Percentiles rank a stretch among this genome's conserved stretches.
Conservation (phyloP, 1,140 invertebrate species). For the Hyphantria cunea region DNA sequence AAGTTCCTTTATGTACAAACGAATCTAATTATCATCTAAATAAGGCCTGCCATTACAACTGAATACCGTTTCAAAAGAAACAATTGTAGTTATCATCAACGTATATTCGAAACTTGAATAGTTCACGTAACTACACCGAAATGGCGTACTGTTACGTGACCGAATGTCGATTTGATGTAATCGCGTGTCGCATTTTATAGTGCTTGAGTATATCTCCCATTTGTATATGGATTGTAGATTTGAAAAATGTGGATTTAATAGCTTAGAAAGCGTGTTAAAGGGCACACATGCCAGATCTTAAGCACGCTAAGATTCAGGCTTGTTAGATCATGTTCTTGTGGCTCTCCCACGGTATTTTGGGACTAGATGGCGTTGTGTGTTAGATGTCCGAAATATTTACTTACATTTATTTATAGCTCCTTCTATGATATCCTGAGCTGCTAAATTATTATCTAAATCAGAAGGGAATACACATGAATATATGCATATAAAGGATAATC, state of each 20-base stretch:
- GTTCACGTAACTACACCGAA: neutral
- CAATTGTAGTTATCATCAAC: neutral
- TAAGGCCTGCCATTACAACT: neutral
- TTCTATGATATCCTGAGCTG: too few species aligned
- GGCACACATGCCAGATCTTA: neutral
- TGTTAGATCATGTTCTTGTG: too few species aligned
- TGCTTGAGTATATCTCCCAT: neutral
- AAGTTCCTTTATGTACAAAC: neutral
- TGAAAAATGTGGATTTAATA: neutral
- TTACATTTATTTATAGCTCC: too few species aligned
- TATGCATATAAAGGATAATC: too few species aligned
- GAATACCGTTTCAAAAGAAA: neutral
- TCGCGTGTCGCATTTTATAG: neutral
- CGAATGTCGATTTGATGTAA: neutral
- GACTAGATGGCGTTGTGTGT: too few species aligned
- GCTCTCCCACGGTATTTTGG: too few species aligned
- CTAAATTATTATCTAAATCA: too few species aligned
- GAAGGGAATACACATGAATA: too few species aligned
- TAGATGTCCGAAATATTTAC: too few species aligned
- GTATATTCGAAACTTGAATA: neutral
- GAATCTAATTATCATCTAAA: constrained; percentile 1
- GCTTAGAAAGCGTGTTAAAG: neutral
- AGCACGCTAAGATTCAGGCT: neutral
- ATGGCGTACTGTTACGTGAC: neutral
- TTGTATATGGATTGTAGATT: neutral